Percentiles rank a stretch among this genome's conserved stretches.
phyloP scores from a whole-genome alignment of 2,113 vertebrate genomes.

The Grantiella picta region DNA sequence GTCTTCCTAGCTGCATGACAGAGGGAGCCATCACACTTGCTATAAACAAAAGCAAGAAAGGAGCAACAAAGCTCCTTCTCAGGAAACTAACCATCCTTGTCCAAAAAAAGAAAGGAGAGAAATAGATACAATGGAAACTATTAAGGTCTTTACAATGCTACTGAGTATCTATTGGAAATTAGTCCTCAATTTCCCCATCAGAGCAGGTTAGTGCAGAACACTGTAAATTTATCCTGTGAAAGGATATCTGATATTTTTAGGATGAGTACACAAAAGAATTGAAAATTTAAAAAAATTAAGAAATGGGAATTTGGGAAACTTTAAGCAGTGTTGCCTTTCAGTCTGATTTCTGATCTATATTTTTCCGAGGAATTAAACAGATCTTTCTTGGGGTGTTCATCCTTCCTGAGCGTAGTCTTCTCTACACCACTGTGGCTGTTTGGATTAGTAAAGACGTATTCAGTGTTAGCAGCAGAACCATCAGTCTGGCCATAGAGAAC shows the following conservation, averaged over 20 bases:
- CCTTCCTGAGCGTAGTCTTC: neutral
- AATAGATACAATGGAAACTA: neutral
- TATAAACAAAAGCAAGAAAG: neutral
- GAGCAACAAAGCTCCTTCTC: neutral
- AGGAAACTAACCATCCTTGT: neutral
- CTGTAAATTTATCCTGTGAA: neutral
- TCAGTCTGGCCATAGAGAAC: neutral
- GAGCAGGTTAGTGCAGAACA: neutral
- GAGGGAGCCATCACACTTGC: neutral
- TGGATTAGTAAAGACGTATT: neutral
- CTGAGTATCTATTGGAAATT: neutral
- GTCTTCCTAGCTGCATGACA: neutral
- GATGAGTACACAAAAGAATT: neutral
- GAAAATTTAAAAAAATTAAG: neutral
- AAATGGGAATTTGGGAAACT: neutral
- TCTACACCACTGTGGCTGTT: neutral
- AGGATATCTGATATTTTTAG: neutral
- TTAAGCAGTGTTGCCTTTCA: neutral
- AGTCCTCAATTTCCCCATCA: neutral
- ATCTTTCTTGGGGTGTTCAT: neutral
- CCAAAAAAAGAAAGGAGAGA: neutral
- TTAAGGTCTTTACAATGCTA: neutral
- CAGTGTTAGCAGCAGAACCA: neutral
- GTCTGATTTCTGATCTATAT: neutral
- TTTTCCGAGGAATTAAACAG: neutral